Base-by-base conservation (phyloP, 2,113 vertebrate species). In the Channa maculata region DNA sequence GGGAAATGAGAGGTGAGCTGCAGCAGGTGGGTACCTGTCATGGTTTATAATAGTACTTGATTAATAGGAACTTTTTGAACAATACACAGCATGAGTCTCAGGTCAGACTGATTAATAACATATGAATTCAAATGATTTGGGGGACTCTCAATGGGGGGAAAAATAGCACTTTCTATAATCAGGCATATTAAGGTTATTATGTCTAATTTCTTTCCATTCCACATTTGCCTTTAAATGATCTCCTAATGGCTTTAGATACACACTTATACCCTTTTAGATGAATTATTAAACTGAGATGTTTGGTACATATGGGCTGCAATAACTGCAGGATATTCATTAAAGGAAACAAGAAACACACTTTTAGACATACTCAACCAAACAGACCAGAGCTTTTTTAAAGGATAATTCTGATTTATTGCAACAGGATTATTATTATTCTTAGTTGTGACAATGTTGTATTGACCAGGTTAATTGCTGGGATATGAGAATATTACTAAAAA, bases 51-150 rank as follows among this genome's bases (percentile, higher is more conserved):
- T 55, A 50, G 55, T 15, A 24, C 12, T 43, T 81, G 78, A 81
- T 81, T 77, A 77, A 85, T 78, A 58, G 41, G 45, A 59, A 61
- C 68, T 71, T 77, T 85, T 64, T 74, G 49, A 77, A 70, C 49
- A 53, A 67, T 65, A 54, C 60, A 71, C 59, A 53, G 74, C 36
- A n/a, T 43, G 33, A 54, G 51, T 65, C 24, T 33, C 37, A 57
- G 53, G 36, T 34, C 50, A 70, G 50, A 66, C 73, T 78, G 74
- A 78, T 71, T 75, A 71, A 85, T 71, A 63, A 71, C 50, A 55
- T 44, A 69, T 66, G 45, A 71, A 67, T 75, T 75, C 45, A 73
- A 77, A 74, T 73, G 65, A 63, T 78, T 52, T n/a, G 3, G 49
- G 52, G 41, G 41, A 48, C 33, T 54, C 33, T 54, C 63, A 10